Conservation (phyloP, 2,797 vertebrate species). For the Enteromius thamalakanensis region DNA sequence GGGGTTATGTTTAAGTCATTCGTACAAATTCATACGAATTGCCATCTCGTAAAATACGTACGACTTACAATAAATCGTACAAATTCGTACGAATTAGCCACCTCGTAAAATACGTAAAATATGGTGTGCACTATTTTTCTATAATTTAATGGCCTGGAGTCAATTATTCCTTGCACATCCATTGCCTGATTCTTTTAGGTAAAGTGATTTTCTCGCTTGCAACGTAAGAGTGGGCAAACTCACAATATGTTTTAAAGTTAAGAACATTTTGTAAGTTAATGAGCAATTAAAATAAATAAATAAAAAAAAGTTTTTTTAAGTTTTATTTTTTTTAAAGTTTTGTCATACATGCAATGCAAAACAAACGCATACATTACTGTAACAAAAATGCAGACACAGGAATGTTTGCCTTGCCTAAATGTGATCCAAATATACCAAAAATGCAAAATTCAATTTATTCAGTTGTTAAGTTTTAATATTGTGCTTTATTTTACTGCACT, state of each 20-base stretch:
- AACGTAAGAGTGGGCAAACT: background rate
- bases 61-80: too few relatives aligned
- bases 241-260: background rate
- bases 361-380: background rate
- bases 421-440: background rate
- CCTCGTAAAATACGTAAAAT: too few relatives aligned
- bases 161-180: too few relatives aligned
- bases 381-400: background rate
- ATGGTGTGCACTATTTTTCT: too few relatives aligned
- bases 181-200: background rate
- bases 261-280: background rate
- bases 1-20: too few relatives aligned
- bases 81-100: too few relatives aligned
- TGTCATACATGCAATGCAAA: background rate
- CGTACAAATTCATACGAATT: too few relatives aligned
- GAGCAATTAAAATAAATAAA: background rate
- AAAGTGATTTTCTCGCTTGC: background rate
- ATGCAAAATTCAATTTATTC: too few relatives aligned
- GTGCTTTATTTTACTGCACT: background rate
- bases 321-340: too few relatives aligned
- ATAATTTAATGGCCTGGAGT: too few relatives aligned
- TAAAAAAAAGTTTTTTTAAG: too few relatives aligned
- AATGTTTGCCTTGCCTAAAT: background rate
- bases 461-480: background rate
- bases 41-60: too few relatives aligned